Percentiles rank a stretch among this genome's conserved stretches.
phyloP scores from a whole-genome alignment of 2,888 invertebrate species.

The Polietes domitor region DNA sequence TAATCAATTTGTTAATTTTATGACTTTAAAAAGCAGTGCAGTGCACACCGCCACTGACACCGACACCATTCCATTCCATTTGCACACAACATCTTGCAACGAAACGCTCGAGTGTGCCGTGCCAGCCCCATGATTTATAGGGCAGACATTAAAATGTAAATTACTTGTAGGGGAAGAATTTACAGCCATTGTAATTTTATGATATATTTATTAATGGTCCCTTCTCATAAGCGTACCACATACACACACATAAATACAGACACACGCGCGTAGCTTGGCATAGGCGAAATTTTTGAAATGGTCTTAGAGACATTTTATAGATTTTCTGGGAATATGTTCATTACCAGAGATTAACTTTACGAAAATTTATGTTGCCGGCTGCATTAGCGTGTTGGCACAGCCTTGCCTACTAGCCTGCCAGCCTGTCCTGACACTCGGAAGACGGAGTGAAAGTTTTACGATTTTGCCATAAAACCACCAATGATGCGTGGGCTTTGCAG shows the following conservation, averaged over 20 bases:
- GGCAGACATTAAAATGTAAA: conserved; percentile 34
- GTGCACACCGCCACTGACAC: not conserved
- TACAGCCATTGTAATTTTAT: conserved; percentile 32
- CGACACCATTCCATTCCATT: not conserved
- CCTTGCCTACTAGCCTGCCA: not conserved
- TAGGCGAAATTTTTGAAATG: not conserved
- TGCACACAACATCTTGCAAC: conserved; percentile 21
- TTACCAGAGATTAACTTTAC: conserved; percentile 44
- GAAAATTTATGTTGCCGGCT: conserved; percentile 36
- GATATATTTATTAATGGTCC: conserved; percentile 35
- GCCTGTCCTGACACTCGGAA: conserved; percentile 2
- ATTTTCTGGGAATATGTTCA: conserved; percentile 29
- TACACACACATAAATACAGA: not conserved
- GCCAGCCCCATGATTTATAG: conserved; percentile 24
- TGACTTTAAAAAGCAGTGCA: conserved; percentile 59
- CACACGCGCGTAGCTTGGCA: not conserved
- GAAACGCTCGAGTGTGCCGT: not conserved
- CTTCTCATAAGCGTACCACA: conserved; percentile 12
- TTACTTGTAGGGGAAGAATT: conserved; percentile 30
- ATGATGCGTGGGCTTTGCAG: conserved; percentile 34
- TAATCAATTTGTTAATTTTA: conserved; percentile 67
- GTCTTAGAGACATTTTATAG: conserved; percentile 23
- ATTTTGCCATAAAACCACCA: conserved; percentile 33
- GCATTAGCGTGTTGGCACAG: conserved; percentile 8
- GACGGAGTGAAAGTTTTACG: conserved; percentile 42